Conservation (phyloP, 1,140 invertebrate species). For the Bacillus rossius region DNA sequence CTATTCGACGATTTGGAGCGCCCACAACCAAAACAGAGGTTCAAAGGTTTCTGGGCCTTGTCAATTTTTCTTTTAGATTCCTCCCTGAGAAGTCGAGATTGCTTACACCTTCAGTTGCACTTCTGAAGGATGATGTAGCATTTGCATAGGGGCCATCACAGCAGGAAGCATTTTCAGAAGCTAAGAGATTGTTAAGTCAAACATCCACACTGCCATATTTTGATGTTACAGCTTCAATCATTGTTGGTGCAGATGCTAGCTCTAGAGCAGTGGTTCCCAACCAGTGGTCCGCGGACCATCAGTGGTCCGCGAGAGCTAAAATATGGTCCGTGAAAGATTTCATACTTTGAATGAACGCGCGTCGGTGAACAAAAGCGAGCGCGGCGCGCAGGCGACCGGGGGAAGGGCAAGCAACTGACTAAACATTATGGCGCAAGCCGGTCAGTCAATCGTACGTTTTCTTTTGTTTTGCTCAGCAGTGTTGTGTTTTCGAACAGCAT, state of each 20-base stretch:
- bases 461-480: no score
- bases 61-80: slow-evolving; percentile 39
- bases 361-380: no score
- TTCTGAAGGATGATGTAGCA: slow-evolving; percentile 26
- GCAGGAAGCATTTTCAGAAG: slow-evolving; percentile 22
- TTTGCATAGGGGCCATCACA: slow-evolving; percentile 23
- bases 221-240: slow-evolving; percentile 10
- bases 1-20: slow-evolving; percentile 29
- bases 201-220: slow-evolving; percentile 31
- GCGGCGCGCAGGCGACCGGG: no score
- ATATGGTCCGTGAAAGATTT: no score
- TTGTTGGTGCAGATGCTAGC: slow-evolving; percentile 14
- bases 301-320: no score
- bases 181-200: slow-evolving; percentile 25
- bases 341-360: no score
- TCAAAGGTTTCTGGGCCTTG: slow-evolving; percentile 33
- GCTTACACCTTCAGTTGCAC: slow-evolving; percentile 23
- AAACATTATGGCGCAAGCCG: no score
- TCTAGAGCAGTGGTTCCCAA: no score
- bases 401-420: no score
- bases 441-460: no score
- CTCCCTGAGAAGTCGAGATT: slow-evolving; percentile 28
- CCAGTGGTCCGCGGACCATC: no score
- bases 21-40: slow-evolving; percentile 33
- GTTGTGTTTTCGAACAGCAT: no score